Evolutionary conservation across 1,140 invertebrate genomes (phyloP), one percentile per base, ranked within the genome.

Genomic region (Drosophila cardini): DNA sequence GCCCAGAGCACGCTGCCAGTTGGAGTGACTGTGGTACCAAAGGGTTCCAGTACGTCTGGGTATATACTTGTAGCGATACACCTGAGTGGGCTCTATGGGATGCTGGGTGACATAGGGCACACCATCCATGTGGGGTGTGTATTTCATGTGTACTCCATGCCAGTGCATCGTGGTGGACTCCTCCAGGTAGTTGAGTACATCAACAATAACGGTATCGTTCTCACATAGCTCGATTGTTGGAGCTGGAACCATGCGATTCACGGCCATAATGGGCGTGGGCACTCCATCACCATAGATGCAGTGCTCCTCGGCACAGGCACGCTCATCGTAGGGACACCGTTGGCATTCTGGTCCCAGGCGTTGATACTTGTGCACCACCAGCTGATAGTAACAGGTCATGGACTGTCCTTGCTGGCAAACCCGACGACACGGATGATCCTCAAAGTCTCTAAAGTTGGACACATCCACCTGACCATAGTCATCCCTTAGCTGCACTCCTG

Each of bases 171-270:
- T 94, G 0, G 95, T 93, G 0, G 94, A 94, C 76, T 96, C 95
- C 1, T 95, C 95, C 16, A 97, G 93, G 58, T 95, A 93, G 86
- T 98, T 98, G 0, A 95, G 94, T 1, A 98, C 95, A 91, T 97
- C 96, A 0, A 98, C 95, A 0, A 98, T 94, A 4, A 98, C 92
- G 4, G 96, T 96, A 83, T 98, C 97, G 80, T 96, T 96, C 89
- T 97, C 94, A 76, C 97, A 98, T 2, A 98, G 96, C 93, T 97
- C 95, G 46, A 98, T 96, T 4, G 94, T 91, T 0, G 97, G 97
- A 0, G 97, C 97, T 2, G 97, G 97, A 11, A 97, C 91, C 91
- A 95, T 95, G 55, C 96, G 93, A 92, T 98, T 98, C 1, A 96
- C 96, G 0, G 96, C 94, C 13, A 97, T 93, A 2, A 98, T 94